phyloP scores from a whole-genome alignment of 2,113 vertebrate species.

The Equus przewalskii region DNA sequence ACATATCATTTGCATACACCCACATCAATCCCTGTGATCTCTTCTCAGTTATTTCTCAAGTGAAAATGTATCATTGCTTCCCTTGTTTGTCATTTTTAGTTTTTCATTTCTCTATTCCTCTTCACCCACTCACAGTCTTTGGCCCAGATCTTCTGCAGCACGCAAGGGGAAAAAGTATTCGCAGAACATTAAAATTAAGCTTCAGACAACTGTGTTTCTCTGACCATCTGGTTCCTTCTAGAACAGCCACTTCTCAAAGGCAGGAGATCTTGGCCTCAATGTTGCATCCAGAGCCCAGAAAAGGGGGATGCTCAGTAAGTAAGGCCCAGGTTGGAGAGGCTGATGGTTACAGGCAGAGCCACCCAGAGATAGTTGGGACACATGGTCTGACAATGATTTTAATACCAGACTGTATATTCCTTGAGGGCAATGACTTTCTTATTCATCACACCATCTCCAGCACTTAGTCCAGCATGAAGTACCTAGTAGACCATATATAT shows the following conservation, averaged over 20 bases:
- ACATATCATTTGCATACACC: constrained; percentile 77
- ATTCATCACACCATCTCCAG: neutral
- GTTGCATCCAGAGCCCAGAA: neutral
- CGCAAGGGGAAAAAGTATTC: constrained; percentile 53
- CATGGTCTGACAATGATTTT: neutral
- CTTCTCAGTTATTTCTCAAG: constrained; percentile 68
- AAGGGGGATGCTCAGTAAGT: neutral
- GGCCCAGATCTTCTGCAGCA: constrained; percentile 66
- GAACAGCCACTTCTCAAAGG: constrained; percentile 7
- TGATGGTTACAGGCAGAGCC: neutral
- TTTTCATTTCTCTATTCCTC: constrained; percentile 63
- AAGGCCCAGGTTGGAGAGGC: neutral
- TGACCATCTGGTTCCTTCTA: constrained; percentile 61
- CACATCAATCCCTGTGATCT: neutral
- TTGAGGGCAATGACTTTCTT: neutral
- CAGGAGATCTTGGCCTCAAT: neutral
- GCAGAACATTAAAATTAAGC: constrained; percentile 74
- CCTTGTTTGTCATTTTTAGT: constrained; percentile 72
- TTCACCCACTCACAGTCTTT: constrained; percentile 76
- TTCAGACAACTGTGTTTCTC: constrained; percentile 61
- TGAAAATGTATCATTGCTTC: constrained; percentile 38
- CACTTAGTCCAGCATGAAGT: neutral
- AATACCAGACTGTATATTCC: neutral
- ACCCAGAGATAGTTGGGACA: neutral
- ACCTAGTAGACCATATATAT: neutral